phyloP scores from a whole-genome alignment of 2,888 invertebrate species.

The Drosophila paranaensis region DNA sequence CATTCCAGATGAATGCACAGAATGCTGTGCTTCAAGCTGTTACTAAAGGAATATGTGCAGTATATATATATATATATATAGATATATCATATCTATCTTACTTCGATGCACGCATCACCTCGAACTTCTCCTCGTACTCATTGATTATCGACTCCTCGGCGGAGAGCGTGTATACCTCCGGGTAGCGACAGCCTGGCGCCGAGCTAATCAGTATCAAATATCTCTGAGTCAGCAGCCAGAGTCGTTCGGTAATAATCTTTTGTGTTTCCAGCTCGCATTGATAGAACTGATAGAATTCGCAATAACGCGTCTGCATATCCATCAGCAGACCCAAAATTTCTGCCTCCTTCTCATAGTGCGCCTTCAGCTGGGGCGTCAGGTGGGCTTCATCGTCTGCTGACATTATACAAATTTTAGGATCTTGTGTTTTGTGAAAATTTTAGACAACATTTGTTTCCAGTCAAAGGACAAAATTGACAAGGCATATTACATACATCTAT shows the following conservation, averaged over 20 bases:
- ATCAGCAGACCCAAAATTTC: slow-evolving; percentile 59
- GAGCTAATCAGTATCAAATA: slow-evolving; percentile 76
- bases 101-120: slow-evolving; percentile 68
- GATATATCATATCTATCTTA: slow-evolving; percentile 31
- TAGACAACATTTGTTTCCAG: not conserved
- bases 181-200: slow-evolving; percentile 68
- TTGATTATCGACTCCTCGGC: slow-evolving; percentile 76
- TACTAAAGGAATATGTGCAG: slow-evolving; percentile 25
- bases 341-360: slow-evolving; percentile 67
- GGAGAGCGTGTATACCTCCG: slow-evolving; percentile 73
- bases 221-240: slow-evolving; percentile 81
- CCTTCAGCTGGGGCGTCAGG: slow-evolving; percentile 55
- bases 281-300: slow-evolving; percentile 55
- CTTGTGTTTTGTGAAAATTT: slow-evolving; percentile 8
- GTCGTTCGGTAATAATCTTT: slow-evolving; percentile 64
- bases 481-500: not conserved
- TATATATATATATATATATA: too few species aligned
- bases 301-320: slow-evolving; percentile 62
- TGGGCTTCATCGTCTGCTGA: slow-evolving; percentile 45
- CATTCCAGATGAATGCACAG: slow-evolving; percentile 50
- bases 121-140: slow-evolving; percentile 77
- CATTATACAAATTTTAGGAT: slow-evolving; percentile 15
- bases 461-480: not conserved
- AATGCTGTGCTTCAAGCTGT: slow-evolving; percentile 54
- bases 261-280: slow-evolving; percentile 69